These are phyloP conservation scores for Alethe castanea DNA, from an alignment of 2,113 vertebrate species.

Conservation along the genomic window DNA sequence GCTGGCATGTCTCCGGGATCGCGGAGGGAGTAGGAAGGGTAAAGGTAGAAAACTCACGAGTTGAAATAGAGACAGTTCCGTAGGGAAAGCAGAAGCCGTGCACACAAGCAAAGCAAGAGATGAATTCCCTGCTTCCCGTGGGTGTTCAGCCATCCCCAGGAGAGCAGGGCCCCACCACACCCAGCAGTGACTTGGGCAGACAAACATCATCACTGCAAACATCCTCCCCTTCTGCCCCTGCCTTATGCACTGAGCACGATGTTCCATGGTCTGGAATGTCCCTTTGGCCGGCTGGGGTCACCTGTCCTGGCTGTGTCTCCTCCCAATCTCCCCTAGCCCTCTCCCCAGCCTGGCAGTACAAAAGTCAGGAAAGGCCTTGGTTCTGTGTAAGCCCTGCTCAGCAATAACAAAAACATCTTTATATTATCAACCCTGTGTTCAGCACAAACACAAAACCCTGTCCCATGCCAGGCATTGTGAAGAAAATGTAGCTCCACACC, in stretches of 20 bases:
- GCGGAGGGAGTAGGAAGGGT: rapidly evolving
- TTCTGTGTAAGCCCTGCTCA: neutral
- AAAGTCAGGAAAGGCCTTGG: neutral
- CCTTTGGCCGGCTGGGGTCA: too few species aligned
- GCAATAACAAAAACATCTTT: neutral
- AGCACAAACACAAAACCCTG: neutral
- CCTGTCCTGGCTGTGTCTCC: neutral
- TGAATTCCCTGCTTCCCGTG: neutral
- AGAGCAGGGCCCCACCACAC: neutral
- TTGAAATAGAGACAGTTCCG: neutral
- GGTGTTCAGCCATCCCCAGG: neutral
- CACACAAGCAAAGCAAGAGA: neutral
- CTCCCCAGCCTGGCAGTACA: rapidly evolving
- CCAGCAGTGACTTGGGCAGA: rapidly evolving
- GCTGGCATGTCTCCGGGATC: neutral
- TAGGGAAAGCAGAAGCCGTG: rapidly evolving
- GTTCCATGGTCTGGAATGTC: neutral
- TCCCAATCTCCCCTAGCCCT: rapidly evolving
- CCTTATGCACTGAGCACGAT: rapidly evolving
- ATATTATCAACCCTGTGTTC: rapidly evolving
- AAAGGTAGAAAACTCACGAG: rapidly evolving
- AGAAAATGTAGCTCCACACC: neutral
- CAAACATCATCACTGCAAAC: neutral
- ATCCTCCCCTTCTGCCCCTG: rapidly evolving
- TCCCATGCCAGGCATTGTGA: neutral